These are phyloP conservation scores for Lapara coniferarum DNA, from an alignment of 2,888 invertebrate species.

Conservation along the genomic window DNA sequence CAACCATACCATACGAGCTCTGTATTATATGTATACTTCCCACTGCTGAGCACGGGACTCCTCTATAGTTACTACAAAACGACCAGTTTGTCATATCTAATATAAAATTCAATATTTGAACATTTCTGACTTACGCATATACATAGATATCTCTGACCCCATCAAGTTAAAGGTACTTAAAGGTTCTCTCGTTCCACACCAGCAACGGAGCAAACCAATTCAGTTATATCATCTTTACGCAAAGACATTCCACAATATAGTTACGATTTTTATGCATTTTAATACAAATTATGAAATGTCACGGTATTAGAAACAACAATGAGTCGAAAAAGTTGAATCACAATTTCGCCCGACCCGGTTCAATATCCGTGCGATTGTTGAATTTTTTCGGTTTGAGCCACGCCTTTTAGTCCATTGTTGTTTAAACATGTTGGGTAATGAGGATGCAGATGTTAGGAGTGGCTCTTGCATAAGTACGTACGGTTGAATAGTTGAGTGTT, in stretches of 20 bases:
- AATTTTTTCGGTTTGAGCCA: slow-evolving; percentile 54
- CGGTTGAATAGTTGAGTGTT: not conserved
- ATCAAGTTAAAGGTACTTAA: too few relatives aligned
- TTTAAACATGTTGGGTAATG: slow-evolving; percentile 41
- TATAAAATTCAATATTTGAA: too few relatives aligned
- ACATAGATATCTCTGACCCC: too few relatives aligned
- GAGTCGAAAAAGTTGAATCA: slow-evolving; percentile 40
- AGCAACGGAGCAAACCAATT: not conserved
- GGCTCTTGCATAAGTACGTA: slow-evolving; percentile 24
- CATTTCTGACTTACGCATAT: too few relatives aligned
- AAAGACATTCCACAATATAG: too few relatives aligned
- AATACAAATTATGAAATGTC: slow-evolving; percentile 36
- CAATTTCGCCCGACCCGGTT: slow-evolving; percentile 64
- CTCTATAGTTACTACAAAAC: too few relatives aligned
- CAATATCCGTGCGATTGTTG: slow-evolving; percentile 59
- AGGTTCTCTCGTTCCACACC: too few relatives aligned
- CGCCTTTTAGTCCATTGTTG: slow-evolving; percentile 57
- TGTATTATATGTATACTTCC: too few relatives aligned
- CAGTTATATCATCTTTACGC: not conserved
- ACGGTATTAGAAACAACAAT: slow-evolving; percentile 18
- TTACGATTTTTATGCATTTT: slow-evolving; percentile 30
- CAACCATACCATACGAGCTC: too few relatives aligned
- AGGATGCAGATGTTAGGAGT: slow-evolving; percentile 27
- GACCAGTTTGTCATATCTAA: too few relatives aligned
- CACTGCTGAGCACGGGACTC: too few relatives aligned